Percentiles rank a stretch among this genome's conserved stretches.
phyloP scores from a whole-genome alignment of 2,113 vertebrate genomes.

The Trogon melanurus region DNA sequence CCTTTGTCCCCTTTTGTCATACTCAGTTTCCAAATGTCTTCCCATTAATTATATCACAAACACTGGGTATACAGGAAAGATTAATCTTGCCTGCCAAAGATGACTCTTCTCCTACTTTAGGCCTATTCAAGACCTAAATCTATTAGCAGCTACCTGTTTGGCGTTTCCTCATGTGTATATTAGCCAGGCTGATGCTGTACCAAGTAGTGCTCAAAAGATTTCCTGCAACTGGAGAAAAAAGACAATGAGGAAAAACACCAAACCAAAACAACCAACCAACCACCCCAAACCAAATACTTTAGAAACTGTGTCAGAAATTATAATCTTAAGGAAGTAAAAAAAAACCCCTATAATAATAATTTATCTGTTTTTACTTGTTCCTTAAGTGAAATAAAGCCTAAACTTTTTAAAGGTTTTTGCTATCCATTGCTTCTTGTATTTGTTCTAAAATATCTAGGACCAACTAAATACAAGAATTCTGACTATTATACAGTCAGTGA shows the following conservation, averaged over 20 bases:
- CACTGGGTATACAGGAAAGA: neutral
- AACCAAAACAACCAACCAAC: neutral
- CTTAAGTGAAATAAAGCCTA: neutral
- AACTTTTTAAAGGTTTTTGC: neutral
- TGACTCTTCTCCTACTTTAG: neutral
- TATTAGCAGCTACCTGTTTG: neutral
- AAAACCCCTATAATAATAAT: neutral
- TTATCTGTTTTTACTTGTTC: neutral
- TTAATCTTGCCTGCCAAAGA: neutral
- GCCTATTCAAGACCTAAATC: neutral
- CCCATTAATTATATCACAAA: neutral
- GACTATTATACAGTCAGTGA: neutral
- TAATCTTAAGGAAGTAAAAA: neutral
- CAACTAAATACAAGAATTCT: neutral
- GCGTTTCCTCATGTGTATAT: neutral
- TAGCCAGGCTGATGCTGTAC: neutral
- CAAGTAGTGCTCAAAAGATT: neutral
- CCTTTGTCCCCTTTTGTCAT: neutral
- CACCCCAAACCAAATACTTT: fast-evolving
- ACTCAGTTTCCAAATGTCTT: neutral
- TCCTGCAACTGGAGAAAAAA: neutral
- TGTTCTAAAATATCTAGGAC: neutral
- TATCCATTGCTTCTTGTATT: neutral
- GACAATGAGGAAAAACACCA: neutral
- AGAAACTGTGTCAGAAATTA: neutral